A percentile compares a stretch with the other conserved stretches of the same genome.
Conservation (phyloP, 1,140 invertebrate genomes). For the Rhagoletis pomonella region DNA sequence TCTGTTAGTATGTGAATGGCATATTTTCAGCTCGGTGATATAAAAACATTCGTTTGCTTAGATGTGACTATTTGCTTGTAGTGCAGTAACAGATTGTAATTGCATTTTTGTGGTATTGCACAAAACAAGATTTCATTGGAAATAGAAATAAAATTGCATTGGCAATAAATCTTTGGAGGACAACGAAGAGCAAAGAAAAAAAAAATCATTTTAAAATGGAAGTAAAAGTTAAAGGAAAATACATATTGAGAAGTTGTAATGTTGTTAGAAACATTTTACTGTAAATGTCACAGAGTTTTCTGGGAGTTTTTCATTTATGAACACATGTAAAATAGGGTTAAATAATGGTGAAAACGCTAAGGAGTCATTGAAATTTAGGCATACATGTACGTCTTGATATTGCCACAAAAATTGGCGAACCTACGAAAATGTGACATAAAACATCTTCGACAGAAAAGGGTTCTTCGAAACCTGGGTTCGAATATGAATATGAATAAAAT, state of each 20-base stretch:
- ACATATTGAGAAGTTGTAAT: background rate
- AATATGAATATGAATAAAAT: no score
- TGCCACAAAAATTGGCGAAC: no score
- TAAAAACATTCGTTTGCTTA: background rate
- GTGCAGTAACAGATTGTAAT: conserved; percentile 46
- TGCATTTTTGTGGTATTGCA: conserved; percentile 47
- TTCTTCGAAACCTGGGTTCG: no score
- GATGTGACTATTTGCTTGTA: background rate
- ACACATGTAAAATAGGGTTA: no score
- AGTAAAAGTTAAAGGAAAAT: background rate
- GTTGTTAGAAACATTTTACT: background rate
- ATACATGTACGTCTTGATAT: no score
- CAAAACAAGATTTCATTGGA: conserved; percentile 51
- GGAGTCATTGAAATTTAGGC: no score
- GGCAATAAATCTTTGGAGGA: conserved; percentile 39
- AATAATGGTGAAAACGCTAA: no score
- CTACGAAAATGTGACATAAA: no score
- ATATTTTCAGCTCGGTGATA: background rate
- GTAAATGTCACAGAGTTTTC: no score
- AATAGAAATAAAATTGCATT: conserved; percentile 51
- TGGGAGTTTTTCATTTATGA: no score
- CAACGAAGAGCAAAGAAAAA: background rate
- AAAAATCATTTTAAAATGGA: background rate
- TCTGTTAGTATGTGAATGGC: conserved; percentile 28
- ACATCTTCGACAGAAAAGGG: no score